Conservation (phyloP, 2,113 vertebrate genomes). For the Chaetops frenatus region DNA sequence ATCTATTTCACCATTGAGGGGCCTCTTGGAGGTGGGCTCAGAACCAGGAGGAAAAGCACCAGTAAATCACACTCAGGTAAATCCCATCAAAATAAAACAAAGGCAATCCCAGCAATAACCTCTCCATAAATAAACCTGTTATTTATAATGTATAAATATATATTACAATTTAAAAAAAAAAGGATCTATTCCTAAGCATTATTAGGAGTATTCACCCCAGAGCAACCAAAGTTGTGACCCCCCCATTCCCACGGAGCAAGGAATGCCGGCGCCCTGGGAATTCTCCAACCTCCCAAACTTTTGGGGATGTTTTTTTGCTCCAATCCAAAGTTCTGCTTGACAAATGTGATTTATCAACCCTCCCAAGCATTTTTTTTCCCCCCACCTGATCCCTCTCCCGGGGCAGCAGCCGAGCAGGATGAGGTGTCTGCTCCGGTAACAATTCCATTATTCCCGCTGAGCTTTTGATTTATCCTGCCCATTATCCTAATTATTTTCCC, state of each 20-base stretch:
- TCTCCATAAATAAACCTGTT: neutral
- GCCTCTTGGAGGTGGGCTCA: neutral
- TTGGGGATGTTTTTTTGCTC: neutral
- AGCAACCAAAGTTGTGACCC: neutral
- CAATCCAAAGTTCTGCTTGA: neutral
- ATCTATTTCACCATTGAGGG: neutral
- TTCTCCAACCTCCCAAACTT: neutral
- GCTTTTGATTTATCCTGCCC: conserved; percentile 41
- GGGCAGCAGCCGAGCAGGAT: neutral
- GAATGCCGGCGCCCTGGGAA: neutral
- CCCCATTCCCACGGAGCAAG: neutral
- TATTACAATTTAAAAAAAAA: no score
- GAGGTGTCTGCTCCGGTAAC: conserved; percentile 33
- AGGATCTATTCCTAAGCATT: neutral
- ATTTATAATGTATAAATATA: neutral
- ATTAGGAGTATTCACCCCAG: neutral
- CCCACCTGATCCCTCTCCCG: neutral
- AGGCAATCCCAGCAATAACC: neutral
- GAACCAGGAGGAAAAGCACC: neutral
- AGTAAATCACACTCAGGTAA: neutral
- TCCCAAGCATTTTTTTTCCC: neutral
- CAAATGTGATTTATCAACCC: neutral
- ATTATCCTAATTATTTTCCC: conserved; percentile 58
- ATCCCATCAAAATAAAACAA: neutral
- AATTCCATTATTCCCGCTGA: conserved; percentile 55